These are phyloP conservation scores for Bucco capensis DNA, from an alignment of 2,113 vertebrate species.

Conservation along the genomic window DNA sequence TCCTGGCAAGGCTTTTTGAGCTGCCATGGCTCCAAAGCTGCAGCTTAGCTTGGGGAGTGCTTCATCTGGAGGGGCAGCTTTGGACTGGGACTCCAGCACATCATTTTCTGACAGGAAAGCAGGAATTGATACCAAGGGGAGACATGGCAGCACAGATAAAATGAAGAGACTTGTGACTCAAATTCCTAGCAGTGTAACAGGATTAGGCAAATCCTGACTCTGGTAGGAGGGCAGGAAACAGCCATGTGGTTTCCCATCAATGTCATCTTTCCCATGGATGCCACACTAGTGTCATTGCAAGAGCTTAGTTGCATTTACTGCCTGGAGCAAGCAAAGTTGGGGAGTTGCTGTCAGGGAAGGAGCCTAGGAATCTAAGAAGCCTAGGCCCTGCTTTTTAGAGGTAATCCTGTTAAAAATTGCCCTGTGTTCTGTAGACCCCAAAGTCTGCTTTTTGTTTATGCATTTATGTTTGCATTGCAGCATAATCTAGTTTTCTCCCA, in stretches of 20 bases:
- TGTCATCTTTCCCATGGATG: background rate
- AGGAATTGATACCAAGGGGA: background rate
- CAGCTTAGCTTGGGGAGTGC: accelerated
- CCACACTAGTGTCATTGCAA: background rate
- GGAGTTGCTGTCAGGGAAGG: background rate
- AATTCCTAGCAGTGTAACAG: background rate
- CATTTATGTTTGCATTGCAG: background rate
- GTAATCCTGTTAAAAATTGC: background rate
- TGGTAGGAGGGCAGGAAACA: background rate
- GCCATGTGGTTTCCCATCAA: background rate
- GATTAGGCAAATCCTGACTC: background rate
- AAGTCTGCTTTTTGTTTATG: background rate
- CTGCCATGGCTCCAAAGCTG: background rate
- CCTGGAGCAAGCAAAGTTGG: background rate
- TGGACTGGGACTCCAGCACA: background rate
- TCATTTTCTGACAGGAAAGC: background rate
- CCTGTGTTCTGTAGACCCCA: background rate
- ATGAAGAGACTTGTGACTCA: background rate
- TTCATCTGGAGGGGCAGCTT: background rate
- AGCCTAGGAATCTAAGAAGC: background rate
- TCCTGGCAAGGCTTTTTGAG: background rate
- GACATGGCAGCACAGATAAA: background rate
- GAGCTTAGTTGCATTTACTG: background rate
- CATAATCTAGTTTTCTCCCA: background rate
- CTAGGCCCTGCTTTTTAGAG: background rate